A percentile compares a stretch with the other conserved stretches of the same genome.
These are phyloP conservation scores for Sycobia sp. DNA, from an alignment of 1,140 invertebrate species.

Conservation along the genomic window DNA sequence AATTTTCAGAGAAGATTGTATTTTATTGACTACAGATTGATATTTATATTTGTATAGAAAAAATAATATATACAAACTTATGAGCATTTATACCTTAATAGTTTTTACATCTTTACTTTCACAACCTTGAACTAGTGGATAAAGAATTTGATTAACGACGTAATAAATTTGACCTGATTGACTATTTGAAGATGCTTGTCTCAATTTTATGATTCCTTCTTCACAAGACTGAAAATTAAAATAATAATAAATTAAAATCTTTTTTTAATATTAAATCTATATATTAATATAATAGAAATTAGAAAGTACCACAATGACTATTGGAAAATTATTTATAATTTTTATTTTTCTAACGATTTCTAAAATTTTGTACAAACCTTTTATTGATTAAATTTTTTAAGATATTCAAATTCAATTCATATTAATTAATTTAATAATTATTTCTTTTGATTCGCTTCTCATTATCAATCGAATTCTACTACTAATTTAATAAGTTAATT, in stretches of 20 bases:
- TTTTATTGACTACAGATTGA: no score
- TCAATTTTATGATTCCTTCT: conserved; percentile 89
- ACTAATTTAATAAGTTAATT: no score
- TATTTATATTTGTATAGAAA: conserved; percentile 25
- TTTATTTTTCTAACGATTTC: no score
- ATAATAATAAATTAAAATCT: not conserved
- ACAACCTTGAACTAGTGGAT: conserved; percentile 97
- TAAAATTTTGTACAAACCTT: no score
- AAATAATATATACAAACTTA: conserved; percentile 23
- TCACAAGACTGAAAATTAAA: conserved; percentile 80
- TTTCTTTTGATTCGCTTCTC: no score
- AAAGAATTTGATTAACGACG: conserved; percentile 91
- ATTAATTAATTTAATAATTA: no score
- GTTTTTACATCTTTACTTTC: conserved; percentile 97
- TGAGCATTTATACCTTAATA: conserved; percentile 72
- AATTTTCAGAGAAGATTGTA: no score
- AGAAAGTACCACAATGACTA: no score
- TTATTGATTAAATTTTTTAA: no score
- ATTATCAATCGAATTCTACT: no score
- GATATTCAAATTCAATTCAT: no score
- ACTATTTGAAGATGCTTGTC: conserved; percentile 76
- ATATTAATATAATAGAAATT: not conserved
- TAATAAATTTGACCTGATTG: conserved; percentile 81
- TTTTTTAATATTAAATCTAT: not conserved
- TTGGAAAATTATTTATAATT: no score